Evolutionary conservation across 2,888 invertebrate genomes (phyloP), one percentile per base, ranked within the genome.

Genomic region (Sphaerophoria taeniata): DNA sequence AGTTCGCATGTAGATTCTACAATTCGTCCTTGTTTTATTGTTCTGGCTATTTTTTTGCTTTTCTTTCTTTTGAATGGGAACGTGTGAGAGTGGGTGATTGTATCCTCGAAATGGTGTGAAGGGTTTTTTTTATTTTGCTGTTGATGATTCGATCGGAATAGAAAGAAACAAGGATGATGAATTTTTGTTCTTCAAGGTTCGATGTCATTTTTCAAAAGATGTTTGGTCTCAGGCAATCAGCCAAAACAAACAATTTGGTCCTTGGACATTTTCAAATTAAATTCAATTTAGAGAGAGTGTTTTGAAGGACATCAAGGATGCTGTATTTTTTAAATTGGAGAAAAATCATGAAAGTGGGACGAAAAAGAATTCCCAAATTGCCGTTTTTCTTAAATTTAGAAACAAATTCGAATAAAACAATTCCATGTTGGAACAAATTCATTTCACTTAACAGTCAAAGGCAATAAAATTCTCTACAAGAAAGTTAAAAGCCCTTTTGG

Each of bases 21-120:
- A 2, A 24, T 24, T 24, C 58, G 72, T 67, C 43, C 71, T 76
- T 53, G 61, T 82, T 76, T 56, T 72, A 75, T 84, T 84, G 79
- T 79, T 31, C 71, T 80, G 65, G 55, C 47, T 67, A 56, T 61
- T 16, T 31, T 69, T 70, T 78, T 60, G 11, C 16, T 60, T 47
- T 34, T 33, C 45, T 5, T 2, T 31, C n/a, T 9, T 31, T 16
- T 45, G 43, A 6, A 24, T 24, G 24, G 24, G 24, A 24, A 24
- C 24, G 39, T 36, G 16, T 39, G 11, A 16, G 16, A 11, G 24
- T 60, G 16, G 24, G 39, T 56, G 34, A 55, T 3, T 60, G 60
- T 16, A 60, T 24, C 6, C 34, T 34, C 14, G 14, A n/a, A 14
- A 31, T n/a, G 7, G 45, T 5, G 12, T 24, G 11, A 3, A 6